Evolutionary conservation across 2,888 invertebrate genomes (phyloP).

Genomic region (Myopa tessellatipennis): DNA sequence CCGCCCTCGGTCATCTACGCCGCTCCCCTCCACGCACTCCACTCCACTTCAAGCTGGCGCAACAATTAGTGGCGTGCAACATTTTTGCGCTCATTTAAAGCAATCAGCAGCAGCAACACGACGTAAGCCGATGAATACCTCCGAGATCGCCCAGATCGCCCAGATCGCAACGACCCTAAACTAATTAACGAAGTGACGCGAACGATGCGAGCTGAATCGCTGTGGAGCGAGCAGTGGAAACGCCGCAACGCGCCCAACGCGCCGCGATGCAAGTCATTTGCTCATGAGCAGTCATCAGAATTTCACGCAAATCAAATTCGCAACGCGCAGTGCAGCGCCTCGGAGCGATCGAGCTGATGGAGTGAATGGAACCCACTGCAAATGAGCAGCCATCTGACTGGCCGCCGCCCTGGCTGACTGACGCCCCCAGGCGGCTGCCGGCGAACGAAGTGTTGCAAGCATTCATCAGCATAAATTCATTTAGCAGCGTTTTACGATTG

Average conservation of each 20-base stretch:
- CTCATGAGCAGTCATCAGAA: constrained; percentile 25
- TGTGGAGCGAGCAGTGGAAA: neutral
- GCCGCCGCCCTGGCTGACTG: neutral
- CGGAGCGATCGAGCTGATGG: neutral
- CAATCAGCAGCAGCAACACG: constrained; percentile 35
- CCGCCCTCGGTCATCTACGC: neutral
- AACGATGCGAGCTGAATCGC: constrained; percentile 27
- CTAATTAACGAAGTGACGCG: constrained; percentile 30
- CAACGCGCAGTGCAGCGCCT: constrained; percentile 3
- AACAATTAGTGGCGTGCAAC: constrained; percentile 25
- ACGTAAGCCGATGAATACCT: constrained; percentile 45
- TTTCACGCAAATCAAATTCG: constrained; percentile 34
- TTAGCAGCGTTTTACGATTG: constrained; percentile 14
- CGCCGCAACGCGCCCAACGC: constrained; percentile 4
- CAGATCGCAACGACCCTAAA: constrained; percentile 24
- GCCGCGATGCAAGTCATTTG: constrained; percentile 18
- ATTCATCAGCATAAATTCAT: constrained; percentile 13
- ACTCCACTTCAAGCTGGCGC: neutral
- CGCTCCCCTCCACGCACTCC: too few species aligned
- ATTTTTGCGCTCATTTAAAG: constrained; percentile 39
- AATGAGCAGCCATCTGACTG: neutral
- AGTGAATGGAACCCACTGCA: constrained; percentile 14
- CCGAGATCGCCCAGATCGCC: constrained; percentile 46
- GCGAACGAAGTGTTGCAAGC: constrained; percentile 5
- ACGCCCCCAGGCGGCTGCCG: neutral